Conservation (phyloP, 2,113 vertebrate genomes). For the Chloroceryle aenea region DNA sequence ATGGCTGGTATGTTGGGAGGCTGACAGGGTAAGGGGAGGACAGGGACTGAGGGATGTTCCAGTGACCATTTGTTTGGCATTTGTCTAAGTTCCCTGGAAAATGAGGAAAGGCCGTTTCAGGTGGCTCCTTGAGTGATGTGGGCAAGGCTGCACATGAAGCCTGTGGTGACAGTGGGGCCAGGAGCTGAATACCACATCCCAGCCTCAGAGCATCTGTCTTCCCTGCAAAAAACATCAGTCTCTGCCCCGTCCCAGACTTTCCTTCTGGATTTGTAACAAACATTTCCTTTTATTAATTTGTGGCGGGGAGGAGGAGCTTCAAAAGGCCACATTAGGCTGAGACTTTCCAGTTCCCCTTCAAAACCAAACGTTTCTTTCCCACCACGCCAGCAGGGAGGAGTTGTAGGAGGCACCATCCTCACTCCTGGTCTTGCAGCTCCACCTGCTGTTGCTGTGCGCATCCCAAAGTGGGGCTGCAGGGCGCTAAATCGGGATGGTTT, state of each 20-base stretch:
- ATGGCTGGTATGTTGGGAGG: background rate
- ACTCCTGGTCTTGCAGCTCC: conserved; percentile 36
- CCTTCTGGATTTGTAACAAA: background rate
- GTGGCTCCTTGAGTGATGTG: background rate
- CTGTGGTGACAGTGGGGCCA: accelerated
- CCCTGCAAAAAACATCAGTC: background rate
- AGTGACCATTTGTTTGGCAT: background rate
- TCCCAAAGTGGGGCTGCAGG: background rate
- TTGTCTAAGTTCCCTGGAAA: background rate
- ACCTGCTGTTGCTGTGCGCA: background rate
- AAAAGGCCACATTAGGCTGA: accelerated
- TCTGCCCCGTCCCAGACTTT: background rate
- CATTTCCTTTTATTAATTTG: background rate
- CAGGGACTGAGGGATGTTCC: background rate
- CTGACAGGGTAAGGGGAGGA: background rate
- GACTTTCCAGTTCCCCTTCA: background rate
- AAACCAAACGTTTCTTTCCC: accelerated
- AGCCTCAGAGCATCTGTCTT: background rate
- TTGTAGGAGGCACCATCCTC: accelerated
- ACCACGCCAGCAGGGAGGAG: background rate
- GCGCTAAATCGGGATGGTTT: accelerated
- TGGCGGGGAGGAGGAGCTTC: background rate
- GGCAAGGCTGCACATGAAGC: background rate
- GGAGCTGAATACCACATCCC: background rate
- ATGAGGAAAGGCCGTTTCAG: background rate